These are phyloP conservation scores for Autographa pulchrina DNA, from an alignment of 2,888 invertebrate species.

Conservation along the genomic window DNA sequence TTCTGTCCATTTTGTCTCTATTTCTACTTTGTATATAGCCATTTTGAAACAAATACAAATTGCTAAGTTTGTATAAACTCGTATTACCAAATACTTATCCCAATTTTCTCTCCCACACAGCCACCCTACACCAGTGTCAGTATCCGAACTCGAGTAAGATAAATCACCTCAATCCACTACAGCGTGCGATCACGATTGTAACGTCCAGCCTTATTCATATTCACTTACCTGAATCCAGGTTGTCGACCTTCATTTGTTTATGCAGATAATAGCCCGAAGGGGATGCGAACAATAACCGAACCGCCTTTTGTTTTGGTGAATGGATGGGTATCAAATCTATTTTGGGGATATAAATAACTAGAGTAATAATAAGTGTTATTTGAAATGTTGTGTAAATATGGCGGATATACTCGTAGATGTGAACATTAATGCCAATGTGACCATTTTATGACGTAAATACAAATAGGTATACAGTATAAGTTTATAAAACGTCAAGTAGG, in stretches of 20 bases:
- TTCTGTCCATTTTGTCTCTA: too few species aligned
- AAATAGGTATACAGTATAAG: too few species aligned
- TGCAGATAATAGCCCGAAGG: constrained; percentile 3
- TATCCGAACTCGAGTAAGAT: constrained; percentile 70
- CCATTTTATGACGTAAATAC: too few species aligned
- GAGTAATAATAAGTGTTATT: too few species aligned
- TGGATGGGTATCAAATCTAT: background rate
- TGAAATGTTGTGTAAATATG: too few species aligned
- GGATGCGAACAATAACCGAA: background rate
- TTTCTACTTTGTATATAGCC: too few species aligned
- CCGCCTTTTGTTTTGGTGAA: background rate
- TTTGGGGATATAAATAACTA: background rate
- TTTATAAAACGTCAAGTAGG: too few species aligned
- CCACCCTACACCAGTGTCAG: constrained; percentile 49
- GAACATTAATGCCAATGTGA: too few species aligned
- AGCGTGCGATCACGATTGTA: constrained; percentile 53
- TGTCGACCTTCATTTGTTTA: constrained; percentile 14
- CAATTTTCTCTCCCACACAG: background rate
- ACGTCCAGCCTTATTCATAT: constrained; percentile 37
- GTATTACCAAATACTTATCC: background rate
- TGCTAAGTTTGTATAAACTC: too few species aligned
- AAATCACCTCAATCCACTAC: constrained; percentile 68
- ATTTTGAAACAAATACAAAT: too few species aligned
- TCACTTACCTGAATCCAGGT: constrained; percentile 46
- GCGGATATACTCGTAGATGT: too few species aligned